A percentile compares a stretch with the other conserved stretches of the same genome.
These are phyloP conservation scores for Tyto alba DNA, from an alignment of 2,113 vertebrate species.

Conservation along the genomic window DNA sequence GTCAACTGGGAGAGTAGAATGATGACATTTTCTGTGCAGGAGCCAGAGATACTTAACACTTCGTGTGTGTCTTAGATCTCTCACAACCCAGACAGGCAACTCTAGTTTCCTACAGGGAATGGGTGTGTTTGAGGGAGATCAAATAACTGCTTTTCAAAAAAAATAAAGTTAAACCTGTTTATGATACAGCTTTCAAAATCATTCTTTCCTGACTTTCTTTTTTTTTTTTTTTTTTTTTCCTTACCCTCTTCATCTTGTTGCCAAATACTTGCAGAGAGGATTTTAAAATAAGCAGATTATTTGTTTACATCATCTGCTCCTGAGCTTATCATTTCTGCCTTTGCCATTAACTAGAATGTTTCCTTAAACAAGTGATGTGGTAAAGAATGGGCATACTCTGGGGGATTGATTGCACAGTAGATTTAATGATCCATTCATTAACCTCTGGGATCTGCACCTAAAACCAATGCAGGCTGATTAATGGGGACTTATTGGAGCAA, in stretches of 20 bases:
- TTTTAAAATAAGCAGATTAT: background rate
- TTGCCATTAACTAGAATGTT: background rate
- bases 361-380: constrained; percentile 17
- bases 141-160: background rate
- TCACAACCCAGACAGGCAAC: constrained; percentile 56
- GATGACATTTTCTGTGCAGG: constrained; percentile 67
- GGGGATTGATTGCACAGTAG: constrained; percentile 44
- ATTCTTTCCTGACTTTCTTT: background rate
- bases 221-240: background rate
- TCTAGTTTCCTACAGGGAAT: constrained; percentile 56
- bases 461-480: constrained; percentile 53
- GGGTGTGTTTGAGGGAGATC: constrained; percentile 43
- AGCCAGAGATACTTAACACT: constrained; percentile 74
- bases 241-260: background rate
- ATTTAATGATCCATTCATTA: constrained; percentile 67
- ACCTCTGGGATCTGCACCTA: constrained; percentile 48
- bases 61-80: constrained; percentile 49
- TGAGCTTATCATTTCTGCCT: background rate
- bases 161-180: constrained; percentile 27
- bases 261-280: background rate
- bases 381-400: background rate
- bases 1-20: constrained; percentile 58
- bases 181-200: background rate
- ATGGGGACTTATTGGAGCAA: constrained; percentile 62
- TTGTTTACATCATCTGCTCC: background rate